Evolutionary conservation across 2,113 vertebrate species (phyloP).

Genomic region (Oryzias curvinotus): DNA sequence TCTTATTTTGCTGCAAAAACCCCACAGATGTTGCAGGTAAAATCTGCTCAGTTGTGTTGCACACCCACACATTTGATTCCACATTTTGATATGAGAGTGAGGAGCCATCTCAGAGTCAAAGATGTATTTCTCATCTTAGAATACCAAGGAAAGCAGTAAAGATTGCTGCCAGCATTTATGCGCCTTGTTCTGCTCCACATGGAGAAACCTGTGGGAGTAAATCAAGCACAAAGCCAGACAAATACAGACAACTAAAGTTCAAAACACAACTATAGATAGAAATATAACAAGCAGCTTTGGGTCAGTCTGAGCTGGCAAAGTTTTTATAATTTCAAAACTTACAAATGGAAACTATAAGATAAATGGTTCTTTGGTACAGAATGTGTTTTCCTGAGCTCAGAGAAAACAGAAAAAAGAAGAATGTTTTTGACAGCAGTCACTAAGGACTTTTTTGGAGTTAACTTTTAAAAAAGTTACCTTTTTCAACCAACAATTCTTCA

Average conservation of each 20-base stretch:
- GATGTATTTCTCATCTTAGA: conserved; percentile 7
- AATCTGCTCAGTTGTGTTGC: background rate
- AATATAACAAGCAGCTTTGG: conserved; percentile 5
- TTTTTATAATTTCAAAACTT: conserved; percentile 31
- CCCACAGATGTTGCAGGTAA: background rate
- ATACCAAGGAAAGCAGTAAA: conserved; percentile 21
- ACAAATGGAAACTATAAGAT: conserved; percentile 28
- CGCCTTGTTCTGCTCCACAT: conserved; percentile 47
- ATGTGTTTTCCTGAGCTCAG: conserved; percentile 25
- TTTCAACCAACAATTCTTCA: conserved; percentile 12
- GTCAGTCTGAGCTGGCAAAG: conserved; percentile 10
- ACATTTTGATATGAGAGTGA: too few relatives aligned
- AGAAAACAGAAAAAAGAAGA: conserved; percentile 19
- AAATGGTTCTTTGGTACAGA: conserved; percentile 15
- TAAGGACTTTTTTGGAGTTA: conserved; percentile 20
- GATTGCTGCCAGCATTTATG: conserved; percentile 11
- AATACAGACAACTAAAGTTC: conserved; percentile 40
- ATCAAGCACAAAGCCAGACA: conserved; percentile 26
- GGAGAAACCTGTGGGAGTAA: conserved; percentile 29
- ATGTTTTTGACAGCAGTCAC: conserved; percentile 16
- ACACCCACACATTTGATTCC: too few relatives aligned
- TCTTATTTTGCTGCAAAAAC: too few relatives aligned
- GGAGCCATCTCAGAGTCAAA: conserved; percentile 1
- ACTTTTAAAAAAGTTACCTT: conserved; percentile 18
- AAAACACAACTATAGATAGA: conserved; percentile 10